phyloP scores from a whole-genome alignment of 2,797 vertebrate species.

The Hippocampus kuda region DNA sequence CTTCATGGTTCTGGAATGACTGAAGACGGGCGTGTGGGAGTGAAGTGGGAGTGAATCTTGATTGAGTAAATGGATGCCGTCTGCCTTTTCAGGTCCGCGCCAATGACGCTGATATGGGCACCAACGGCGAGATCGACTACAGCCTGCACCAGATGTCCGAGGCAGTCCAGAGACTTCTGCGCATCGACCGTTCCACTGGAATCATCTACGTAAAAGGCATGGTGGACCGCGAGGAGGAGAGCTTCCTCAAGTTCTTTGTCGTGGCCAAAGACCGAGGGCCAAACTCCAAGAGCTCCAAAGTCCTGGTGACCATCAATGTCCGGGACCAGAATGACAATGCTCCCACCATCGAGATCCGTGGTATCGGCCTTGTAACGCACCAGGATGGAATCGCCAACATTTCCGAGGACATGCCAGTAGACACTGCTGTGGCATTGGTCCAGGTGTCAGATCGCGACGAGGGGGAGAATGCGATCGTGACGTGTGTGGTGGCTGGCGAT shows the following conservation, averaged over 20 bases:
- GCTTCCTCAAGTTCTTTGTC: conserved; percentile 82
- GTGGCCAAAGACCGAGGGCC: conserved; percentile 87
- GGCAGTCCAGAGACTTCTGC: conserved; percentile 79
- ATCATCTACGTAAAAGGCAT: conserved; percentile 85
- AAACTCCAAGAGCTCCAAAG: conserved; percentile 81
- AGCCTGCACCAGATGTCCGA: conserved; percentile 82
- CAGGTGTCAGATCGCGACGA: conserved; percentile 93
- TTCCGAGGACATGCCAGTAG: conserved; percentile 88
- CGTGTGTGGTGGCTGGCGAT: conserved; percentile 89
- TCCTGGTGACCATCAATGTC: conserved; percentile 78
- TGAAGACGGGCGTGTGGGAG: background rate
- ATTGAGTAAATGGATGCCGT: background rate
- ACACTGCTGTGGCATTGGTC: conserved; percentile 88
- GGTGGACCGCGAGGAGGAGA: conserved; percentile 87
- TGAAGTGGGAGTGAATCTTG: background rate
- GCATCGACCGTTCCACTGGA: conserved; percentile 81
- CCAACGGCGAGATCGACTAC: conserved; percentile 88
- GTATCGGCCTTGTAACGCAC: conserved; percentile 88
- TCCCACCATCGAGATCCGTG: conserved; percentile 88
- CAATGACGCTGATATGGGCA: conserved; percentile 85
- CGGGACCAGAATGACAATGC: conserved; percentile 92
- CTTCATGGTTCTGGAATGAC: background rate
- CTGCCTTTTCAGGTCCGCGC: conserved; percentile 76
- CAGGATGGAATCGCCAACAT: conserved; percentile 92
- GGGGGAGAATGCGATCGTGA: conserved; percentile 91